phyloP scores from a whole-genome alignment of 2,888 invertebrate genomes.

The Lysandra bellargus region DNA sequence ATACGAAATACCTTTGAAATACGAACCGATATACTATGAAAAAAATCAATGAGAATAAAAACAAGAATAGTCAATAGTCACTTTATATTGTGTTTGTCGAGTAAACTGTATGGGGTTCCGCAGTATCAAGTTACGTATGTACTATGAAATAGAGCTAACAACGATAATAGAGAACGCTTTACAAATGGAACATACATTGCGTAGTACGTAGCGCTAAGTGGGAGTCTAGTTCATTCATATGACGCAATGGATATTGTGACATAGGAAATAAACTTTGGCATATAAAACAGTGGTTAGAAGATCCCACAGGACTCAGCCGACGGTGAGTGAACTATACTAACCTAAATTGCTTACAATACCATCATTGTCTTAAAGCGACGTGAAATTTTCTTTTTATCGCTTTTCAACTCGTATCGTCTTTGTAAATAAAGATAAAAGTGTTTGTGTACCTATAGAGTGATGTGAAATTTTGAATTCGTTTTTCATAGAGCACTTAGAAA shows the following conservation, averaged over 20 bases:
- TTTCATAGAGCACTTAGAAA: not conserved
- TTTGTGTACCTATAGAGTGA: conserved; percentile 27
- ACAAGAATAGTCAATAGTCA: conserved; percentile 79
- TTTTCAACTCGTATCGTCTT: conserved; percentile 51
- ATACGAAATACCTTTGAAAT: conserved; percentile 66
- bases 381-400: conserved; percentile 58
- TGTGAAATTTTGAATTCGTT: not conserved
- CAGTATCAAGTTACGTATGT: conserved; percentile 64
- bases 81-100: conserved; percentile 77
- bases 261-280: not conserved
- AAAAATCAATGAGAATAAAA: conserved; percentile 63
- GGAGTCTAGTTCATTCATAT: conserved; percentile 32
- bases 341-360: conserved; percentile 71
- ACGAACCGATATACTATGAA: conserved; percentile 70
- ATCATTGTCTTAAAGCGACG: conserved; percentile 62
- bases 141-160: conserved; percentile 44
- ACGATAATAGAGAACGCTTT: conserved; percentile 31
- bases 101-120: conserved; percentile 73
- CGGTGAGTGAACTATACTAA: conserved; percentile 76
- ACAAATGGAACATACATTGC: conserved; percentile 45
- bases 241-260: conserved; percentile 47
- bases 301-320: conserved; percentile 68
- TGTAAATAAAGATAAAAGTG: conserved; percentile 54
- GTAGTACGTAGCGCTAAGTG: not conserved
- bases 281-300: conserved; percentile 53